Evolutionary conservation across 2,797 vertebrate species (phyloP).

Genomic region (Myripristis jacobus): DNA sequence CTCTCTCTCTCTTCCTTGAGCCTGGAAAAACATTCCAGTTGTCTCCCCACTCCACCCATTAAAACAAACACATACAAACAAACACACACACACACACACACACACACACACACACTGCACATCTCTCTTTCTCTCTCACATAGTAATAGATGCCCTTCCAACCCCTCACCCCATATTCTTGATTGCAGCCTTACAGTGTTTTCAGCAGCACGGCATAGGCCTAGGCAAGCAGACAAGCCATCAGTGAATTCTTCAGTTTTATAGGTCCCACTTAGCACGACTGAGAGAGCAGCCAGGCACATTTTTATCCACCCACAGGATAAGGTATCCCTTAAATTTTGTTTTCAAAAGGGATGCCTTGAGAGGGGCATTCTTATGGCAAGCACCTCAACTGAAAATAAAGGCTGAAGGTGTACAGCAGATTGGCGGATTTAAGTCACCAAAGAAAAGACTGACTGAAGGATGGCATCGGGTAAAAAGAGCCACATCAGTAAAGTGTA

Average conservation of each 20-base stretch:
- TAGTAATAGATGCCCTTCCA: background rate
- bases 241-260: constrained; percentile 7
- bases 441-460: too few relatives aligned
- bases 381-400: background rate
- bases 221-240: constrained; percentile 10
- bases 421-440: background rate
- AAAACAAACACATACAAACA: too few relatives aligned
- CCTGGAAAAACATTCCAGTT: too few relatives aligned
- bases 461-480: too few relatives aligned
- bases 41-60: background rate
- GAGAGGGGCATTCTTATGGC: too few relatives aligned
- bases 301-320: too few relatives aligned
- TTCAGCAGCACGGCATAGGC: constrained; percentile 5
- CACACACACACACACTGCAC: background rate
- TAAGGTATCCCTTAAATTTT: too few relatives aligned
- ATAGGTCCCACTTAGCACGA: background rate
- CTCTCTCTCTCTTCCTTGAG: too few relatives aligned
- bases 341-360: too few relatives aligned
- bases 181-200: constrained; percentile 1
- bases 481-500: too few relatives aligned
- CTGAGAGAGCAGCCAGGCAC: background rate
- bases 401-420: background rate
- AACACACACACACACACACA: background rate
- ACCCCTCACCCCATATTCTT: background rate
- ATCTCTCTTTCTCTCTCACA: background rate